Evolutionary conservation across 2,797 vertebrate species (phyloP).

Genomic region (Enteromius fasciolatus): DNA sequence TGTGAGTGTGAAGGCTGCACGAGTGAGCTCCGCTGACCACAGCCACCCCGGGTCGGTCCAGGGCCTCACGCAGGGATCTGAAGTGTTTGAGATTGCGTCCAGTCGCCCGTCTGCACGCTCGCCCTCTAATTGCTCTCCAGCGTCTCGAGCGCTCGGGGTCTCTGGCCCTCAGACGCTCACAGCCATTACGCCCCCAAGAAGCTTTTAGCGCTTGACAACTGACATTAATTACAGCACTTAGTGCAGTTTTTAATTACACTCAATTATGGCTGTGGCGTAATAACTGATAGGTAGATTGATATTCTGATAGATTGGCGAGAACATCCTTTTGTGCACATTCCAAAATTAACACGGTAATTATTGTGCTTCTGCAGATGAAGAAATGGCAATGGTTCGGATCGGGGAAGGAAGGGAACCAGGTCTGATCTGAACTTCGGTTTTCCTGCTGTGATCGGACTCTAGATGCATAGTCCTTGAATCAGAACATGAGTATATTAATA

Average conservation of each 20-base stretch:
- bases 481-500: too few species aligned
- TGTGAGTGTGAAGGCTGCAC: background rate
- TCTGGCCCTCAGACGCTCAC: conserved; percentile 63
- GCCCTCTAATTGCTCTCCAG: conserved; percentile 61
- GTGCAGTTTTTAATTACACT: conserved; percentile 78
- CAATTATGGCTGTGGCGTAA: conserved; percentile 78
- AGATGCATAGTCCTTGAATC: background rate
- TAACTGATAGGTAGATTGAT: conserved; percentile 82
- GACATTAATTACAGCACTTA: conserved; percentile 83
- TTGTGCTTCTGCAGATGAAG: conserved; percentile 67
- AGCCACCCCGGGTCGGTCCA: conserved; percentile 8
- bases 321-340: conserved; percentile 69
- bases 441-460: background rate
- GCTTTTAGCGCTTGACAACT: conserved; percentile 74
- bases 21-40: background rate
- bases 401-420: background rate
- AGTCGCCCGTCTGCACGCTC: conserved; percentile 28
- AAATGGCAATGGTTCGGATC: conserved; percentile 27
- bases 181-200: conserved; percentile 68
- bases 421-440: background rate
- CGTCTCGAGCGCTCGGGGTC: conserved; percentile 64
- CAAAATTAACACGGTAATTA: conserved; percentile 79
- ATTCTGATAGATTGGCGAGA: conserved; percentile 71
- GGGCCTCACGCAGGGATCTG: background rate
- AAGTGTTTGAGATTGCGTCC: conserved; percentile 11